These are phyloP conservation scores for Lemur catta DNA, from an alignment of 2,797 vertebrate genomes.

Conservation along the genomic window DNA sequence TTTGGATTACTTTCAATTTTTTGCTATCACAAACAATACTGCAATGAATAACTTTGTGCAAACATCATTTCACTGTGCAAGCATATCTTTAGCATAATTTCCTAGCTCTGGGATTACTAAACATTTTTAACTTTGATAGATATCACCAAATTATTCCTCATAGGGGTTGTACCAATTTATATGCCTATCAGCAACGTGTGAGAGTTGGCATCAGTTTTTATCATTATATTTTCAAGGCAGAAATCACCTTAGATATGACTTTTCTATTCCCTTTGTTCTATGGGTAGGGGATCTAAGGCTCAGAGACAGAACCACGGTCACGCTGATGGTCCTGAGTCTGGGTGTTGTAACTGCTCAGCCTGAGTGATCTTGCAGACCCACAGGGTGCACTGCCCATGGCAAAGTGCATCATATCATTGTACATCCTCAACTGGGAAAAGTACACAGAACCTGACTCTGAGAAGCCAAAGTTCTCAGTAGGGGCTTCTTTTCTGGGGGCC, in stretches of 20 bases:
- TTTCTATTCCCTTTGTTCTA: not conserved
- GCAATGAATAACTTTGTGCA: not conserved
- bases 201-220: not conserved
- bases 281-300: not conserved
- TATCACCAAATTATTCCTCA: not conserved
- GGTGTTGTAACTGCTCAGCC: not conserved
- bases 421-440: not conserved
- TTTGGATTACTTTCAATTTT: not conserved
- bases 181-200: not conserved
- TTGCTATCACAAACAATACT: not conserved
- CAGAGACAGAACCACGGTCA: not conserved
- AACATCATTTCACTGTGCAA: not conserved
- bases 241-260: not conserved
- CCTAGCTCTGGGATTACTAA: not conserved
- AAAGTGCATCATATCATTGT: not conserved
- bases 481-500: not conserved
- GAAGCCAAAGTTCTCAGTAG: not conserved
- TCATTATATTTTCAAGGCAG: not conserved
- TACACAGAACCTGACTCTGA: not conserved
- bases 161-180: not conserved
- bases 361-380: not conserved
- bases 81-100: conserved; percentile 16
- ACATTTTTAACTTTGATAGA: conserved; percentile 3
- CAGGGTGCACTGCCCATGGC: not conserved
- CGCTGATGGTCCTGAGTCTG: not conserved